Conservation (phyloP, 35 echinoderm and acorn worm genomes). For the Diadema setosum region DNA sequence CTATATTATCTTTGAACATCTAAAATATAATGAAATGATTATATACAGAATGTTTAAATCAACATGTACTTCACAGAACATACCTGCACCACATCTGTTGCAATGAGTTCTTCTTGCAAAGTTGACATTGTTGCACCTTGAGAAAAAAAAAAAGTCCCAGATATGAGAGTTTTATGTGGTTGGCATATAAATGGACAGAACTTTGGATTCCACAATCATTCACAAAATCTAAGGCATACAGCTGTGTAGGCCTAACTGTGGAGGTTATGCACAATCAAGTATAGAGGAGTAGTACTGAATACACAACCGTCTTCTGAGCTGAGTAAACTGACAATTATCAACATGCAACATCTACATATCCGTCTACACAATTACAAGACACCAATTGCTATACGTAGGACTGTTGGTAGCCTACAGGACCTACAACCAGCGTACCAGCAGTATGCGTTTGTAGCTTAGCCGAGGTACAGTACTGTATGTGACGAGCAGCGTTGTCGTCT, state of each 20-base stretch:
- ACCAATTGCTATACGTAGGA: not conserved
- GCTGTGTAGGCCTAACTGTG: not conserved
- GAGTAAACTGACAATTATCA: too few species aligned
- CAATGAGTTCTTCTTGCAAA: constrained; percentile 86
- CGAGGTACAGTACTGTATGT: not conserved
- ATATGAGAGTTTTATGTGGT: not conserved
- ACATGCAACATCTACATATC: not conserved
- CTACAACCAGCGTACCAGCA: not conserved
- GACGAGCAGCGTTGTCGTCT: not conserved
- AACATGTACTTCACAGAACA: too few species aligned
- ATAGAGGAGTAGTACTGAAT: too few species aligned
- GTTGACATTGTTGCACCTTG: constrained; percentile 77
- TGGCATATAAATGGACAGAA: not conserved
- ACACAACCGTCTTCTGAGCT: too few species aligned
- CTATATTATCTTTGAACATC: too few species aligned
- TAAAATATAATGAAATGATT: too few species aligned
- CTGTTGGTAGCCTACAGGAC: not conserved
- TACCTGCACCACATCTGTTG: constrained; percentile 85
- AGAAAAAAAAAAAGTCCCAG: constrained; percentile 4
- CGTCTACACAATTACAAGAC: not conserved
- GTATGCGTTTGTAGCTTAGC: too few species aligned
- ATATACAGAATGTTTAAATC: too few species aligned
- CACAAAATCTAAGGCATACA: not conserved
- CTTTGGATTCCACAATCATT: not conserved
- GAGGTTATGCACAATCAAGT: not conserved